Evolutionary conservation across 2,888 invertebrate species (phyloP).

Genomic region (Netelia melanura): DNA sequence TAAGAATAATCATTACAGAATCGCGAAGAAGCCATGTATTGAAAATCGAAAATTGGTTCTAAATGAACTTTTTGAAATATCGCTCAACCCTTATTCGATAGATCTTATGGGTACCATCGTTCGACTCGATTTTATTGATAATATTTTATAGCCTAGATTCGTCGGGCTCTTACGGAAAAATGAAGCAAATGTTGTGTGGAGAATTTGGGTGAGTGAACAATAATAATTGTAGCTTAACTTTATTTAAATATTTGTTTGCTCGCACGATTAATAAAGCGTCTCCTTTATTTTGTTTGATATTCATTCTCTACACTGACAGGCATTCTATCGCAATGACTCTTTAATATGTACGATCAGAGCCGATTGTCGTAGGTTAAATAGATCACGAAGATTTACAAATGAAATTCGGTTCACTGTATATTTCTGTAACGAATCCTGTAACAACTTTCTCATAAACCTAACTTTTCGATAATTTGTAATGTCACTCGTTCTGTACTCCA

Average conservation of each 20-base stretch:
- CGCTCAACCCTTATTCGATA: conserved; percentile 68
- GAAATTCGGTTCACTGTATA: conserved; percentile 18
- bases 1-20: conserved; percentile 46
- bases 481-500: too few species aligned
- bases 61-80: conserved; percentile 57
- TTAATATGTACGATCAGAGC: conserved; percentile 3
- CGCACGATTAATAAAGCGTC: not conserved
- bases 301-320: not conserved
- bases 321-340: not conserved
- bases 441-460: not conserved
- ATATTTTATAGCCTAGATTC: conserved; percentile 61
- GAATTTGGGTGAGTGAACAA: conserved; percentile 80
- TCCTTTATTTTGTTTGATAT: not conserved
- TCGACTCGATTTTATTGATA: conserved; percentile 64
- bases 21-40: conserved; percentile 45
- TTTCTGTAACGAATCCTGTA: not conserved
- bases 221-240: conserved; percentile 43
- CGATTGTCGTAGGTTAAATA: conserved; percentile 51
- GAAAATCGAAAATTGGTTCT: conserved; percentile 25
- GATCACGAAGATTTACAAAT: conserved; percentile 39
- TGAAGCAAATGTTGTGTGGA: conserved; percentile 82
- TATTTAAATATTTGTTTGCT: not conserved
- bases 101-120: conserved; percentile 61
- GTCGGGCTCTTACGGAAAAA: conserved; percentile 64
- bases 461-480: too few species aligned